Conservation (phyloP, 2,888 invertebrate genomes). For the Polymixis lichenea region DNA sequence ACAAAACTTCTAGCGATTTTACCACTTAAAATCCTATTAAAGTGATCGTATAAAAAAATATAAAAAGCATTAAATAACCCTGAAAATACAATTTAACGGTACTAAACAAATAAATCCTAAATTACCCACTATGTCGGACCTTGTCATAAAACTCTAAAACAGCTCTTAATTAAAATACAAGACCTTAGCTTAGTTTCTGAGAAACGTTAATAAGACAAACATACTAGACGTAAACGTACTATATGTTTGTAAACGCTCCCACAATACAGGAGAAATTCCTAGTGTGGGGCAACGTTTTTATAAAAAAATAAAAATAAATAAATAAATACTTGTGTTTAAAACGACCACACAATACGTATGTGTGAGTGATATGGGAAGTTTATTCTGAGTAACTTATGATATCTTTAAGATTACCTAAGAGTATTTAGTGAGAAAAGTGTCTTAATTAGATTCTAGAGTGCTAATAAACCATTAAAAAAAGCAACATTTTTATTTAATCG, state of each 20-base stretch:
- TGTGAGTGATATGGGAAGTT: background rate
- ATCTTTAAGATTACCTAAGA: too few species aligned
- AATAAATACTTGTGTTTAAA: constrained; percentile 9
- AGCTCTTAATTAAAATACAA: constrained; percentile 38
- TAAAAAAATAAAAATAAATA: too few species aligned
- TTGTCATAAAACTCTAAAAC: constrained; percentile 52
- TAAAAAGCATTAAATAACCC: background rate
- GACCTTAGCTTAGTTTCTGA: constrained; percentile 45
- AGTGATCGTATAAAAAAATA: background rate
- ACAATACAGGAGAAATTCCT: too few species aligned
- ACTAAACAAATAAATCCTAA: constrained; percentile 57
- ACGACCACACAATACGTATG: constrained; percentile 13
- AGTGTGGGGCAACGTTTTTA: too few species aligned
- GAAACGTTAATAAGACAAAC: constrained; percentile 43
- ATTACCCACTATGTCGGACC: constrained; percentile 28
- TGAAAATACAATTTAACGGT: constrained; percentile 50
- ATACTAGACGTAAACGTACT: too few species aligned
- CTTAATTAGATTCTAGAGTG: too few species aligned
- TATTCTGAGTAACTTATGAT: background rate
- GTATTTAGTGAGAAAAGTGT: too few species aligned
- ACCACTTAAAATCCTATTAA: background rate
- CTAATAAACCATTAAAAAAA: too few species aligned
- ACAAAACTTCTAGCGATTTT: background rate
- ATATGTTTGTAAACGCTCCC: too few species aligned
- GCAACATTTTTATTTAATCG: too few species aligned